These are phyloP conservation scores for Melanostoma mellinum DNA, from an alignment of 2,888 invertebrate genomes.

Conservation along the genomic window DNA sequence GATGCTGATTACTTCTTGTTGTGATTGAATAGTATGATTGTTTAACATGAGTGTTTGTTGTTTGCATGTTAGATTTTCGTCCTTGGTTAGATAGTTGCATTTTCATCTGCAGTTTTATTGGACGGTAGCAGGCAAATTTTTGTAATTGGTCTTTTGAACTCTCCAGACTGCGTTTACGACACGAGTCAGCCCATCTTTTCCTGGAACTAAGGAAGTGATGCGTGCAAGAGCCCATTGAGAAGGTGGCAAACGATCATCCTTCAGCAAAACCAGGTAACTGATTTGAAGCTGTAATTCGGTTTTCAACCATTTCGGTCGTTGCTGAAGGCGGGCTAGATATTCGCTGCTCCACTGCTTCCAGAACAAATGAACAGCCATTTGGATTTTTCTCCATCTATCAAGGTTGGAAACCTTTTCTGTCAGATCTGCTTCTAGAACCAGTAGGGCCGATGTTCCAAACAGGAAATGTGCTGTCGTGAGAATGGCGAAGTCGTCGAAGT, in stretches of 20 bases:
- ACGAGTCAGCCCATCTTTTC: slow-evolving; percentile 16
- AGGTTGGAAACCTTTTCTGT: not conserved
- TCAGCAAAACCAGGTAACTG: too few species aligned
- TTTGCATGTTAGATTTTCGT: too few species aligned
- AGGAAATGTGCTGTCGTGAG: slow-evolving; percentile 66
- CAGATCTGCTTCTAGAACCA: slow-evolving; percentile 58
- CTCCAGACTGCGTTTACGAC: too few species aligned
- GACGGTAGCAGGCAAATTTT: too few species aligned
- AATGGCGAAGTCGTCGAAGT: slow-evolving; percentile 47
- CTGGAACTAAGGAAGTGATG: not conserved
- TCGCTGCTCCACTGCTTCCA: slow-evolving; percentile 21
- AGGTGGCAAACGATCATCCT: not conserved
- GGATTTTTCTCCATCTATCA: slow-evolving; percentile 21
- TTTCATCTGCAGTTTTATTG: too few species aligned
- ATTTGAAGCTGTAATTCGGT: not conserved
- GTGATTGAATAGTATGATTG: too few species aligned
- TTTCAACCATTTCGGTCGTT: slow-evolving; percentile 42
- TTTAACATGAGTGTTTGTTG: too few species aligned
- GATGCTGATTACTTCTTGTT: too few species aligned
- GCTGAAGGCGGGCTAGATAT: slow-evolving; percentile 22
- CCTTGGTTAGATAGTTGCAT: too few species aligned
- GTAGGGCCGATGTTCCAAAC: slow-evolving; percentile 32
- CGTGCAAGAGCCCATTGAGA: not conserved
- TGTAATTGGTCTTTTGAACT: too few species aligned
- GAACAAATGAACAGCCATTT: slow-evolving; percentile 11